These are phyloP conservation scores for Odontothrips loti DNA, from an alignment of 2,888 invertebrate species.

Conservation along the genomic window DNA sequence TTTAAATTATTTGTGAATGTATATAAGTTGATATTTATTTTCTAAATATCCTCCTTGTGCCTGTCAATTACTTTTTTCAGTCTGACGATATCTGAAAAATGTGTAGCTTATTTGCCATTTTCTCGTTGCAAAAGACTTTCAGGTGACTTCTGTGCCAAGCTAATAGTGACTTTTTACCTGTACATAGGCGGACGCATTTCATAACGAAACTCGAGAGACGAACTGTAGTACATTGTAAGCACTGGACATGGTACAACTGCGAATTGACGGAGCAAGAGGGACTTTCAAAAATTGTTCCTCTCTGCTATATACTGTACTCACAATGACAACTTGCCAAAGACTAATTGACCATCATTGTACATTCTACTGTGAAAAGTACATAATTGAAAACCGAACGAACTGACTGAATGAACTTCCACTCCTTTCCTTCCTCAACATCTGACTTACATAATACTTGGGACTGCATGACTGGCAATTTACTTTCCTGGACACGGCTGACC, in stretches of 20 bases:
- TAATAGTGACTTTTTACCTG: background rate
- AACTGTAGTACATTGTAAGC: constrained; percentile 11
- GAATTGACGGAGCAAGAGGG: background rate
- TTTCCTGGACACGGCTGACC: too few relatives aligned
- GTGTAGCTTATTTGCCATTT: constrained; percentile 15
- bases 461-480: background rate
- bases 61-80: background rate
- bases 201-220: background rate
- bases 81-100: constrained; percentile 6
- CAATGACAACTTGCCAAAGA: constrained; percentile 17
- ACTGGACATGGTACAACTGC: constrained; percentile 20
- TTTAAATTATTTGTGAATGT: constrained; percentile 25
- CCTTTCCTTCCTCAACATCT: background rate
- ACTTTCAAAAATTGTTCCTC: background rate
- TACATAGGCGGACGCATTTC: background rate
- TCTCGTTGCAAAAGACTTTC: background rate
- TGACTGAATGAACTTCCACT: background rate
- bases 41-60: constrained; percentile 21
- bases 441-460: background rate
- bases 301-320: background rate
- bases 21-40: constrained; percentile 20
- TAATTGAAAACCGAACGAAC: background rate
- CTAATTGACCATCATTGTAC: constrained; percentile 17
- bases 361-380: constrained; percentile 14
- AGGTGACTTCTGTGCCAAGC: background rate